Evolutionary conservation across 2,113 vertebrate genomes (phyloP).

Genomic region (Eudyptes chrysolophus): DNA sequence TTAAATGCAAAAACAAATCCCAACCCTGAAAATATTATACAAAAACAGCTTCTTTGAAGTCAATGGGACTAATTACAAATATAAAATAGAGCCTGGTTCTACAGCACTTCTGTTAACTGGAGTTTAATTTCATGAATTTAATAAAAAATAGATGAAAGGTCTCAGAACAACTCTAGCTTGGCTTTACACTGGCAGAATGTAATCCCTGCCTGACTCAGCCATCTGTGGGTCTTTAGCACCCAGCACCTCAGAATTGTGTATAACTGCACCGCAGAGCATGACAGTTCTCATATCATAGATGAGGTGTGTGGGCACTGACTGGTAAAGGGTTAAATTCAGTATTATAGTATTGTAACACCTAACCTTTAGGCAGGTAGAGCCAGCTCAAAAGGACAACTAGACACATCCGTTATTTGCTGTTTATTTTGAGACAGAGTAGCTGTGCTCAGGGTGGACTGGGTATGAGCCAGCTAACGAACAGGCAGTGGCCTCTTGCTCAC

Average conservation of each 20-base stretch:
- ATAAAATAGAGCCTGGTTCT: neutral
- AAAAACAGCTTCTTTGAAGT: conserved; percentile 39
- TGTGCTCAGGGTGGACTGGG: neutral
- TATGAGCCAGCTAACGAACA: neutral
- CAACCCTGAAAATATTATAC: neutral
- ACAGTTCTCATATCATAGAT: neutral
- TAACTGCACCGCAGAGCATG: neutral
- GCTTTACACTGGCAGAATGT: neutral
- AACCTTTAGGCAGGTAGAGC: neutral
- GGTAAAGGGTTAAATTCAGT: neutral
- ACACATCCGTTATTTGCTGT: neutral
- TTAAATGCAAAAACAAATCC: conserved; percentile 34
- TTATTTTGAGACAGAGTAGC: neutral
- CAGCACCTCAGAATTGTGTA: neutral
- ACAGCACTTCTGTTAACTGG: neutral
- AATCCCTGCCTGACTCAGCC: neutral
- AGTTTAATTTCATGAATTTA: neutral
- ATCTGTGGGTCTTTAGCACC: neutral
- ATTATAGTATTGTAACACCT: neutral
- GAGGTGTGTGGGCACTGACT: accelerated
- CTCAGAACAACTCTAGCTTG: neutral
- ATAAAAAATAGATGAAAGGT: neutral
- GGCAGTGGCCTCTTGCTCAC: neutral
- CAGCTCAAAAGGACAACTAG: neutral
- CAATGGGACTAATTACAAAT: conserved; percentile 33